A percentile compares a stretch with the other conserved stretches of the same genome.
phyloP scores from a whole-genome alignment of 2,113 vertebrate species.

The Lipophrys pholis region DNA sequence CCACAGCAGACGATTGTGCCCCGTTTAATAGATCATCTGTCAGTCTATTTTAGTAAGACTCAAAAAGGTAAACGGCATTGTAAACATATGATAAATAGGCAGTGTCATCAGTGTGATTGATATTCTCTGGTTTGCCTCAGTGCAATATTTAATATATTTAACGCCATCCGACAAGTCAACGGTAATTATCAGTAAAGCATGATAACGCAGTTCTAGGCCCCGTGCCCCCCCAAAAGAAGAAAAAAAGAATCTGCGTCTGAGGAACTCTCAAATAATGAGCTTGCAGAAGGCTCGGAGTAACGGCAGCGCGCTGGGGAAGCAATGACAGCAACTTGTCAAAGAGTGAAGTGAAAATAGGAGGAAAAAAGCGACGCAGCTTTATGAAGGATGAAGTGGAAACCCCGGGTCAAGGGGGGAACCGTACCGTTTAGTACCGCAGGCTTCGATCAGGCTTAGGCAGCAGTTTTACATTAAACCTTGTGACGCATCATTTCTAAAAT shows the following conservation, averaged over 20 bases:
- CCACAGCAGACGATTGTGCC: constrained; percentile 17
- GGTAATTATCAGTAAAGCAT: constrained; percentile 60
- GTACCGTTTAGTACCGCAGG: constrained; percentile 53
- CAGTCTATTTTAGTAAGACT: constrained; percentile 57
- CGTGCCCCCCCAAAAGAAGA: constrained; percentile 30
- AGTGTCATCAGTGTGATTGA: constrained; percentile 57
- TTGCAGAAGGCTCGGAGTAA: constrained; percentile 6
- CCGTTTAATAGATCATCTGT: constrained; percentile 40
- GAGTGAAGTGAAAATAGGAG: constrained; percentile 30
- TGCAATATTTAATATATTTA: constrained; percentile 59
- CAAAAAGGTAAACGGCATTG: constrained; percentile 57
- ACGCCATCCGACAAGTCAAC: constrained; percentile 43
- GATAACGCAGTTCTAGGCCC: constrained; percentile 34
- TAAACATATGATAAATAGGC: constrained; percentile 59
- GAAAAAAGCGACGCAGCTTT: constrained; percentile 8
- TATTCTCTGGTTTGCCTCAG: constrained; percentile 35
- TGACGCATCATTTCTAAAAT: too few relatives aligned
- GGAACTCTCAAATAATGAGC: constrained; percentile 39
- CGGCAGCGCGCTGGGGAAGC: constrained; percentile 1
- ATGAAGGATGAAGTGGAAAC: constrained; percentile 45
- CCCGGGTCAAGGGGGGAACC: constrained; percentile 57
- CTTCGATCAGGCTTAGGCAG: constrained; percentile 52
- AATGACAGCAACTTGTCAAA: constrained; percentile 32
- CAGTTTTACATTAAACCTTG: too few relatives aligned
- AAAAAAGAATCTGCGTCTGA: constrained; percentile 23